These are phyloP conservation scores for Nixonia krombeini DNA, from an alignment of 1,140 invertebrate species.

Conservation along the genomic window DNA sequence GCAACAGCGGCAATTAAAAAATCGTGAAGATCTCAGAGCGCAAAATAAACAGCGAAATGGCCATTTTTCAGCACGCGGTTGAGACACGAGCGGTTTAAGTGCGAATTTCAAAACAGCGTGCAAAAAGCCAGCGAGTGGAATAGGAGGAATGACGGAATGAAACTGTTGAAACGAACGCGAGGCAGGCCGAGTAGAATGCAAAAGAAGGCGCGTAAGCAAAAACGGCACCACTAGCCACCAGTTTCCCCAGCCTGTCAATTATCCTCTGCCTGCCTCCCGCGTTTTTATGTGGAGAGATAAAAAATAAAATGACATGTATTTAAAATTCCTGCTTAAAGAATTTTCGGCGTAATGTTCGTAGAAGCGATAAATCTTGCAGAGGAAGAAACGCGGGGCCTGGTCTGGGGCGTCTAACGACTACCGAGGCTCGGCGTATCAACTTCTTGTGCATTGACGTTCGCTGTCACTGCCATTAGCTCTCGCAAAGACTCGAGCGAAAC, in stretches of 20 bases:
- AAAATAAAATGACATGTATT: constrained; percentile 18
- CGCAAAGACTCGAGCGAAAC: constrained; percentile 33
- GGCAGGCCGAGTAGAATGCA: too few species aligned
- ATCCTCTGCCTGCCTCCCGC: not conserved
- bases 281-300: not conserved
- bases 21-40: too few species aligned
- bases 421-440: not conserved
- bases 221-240: not conserved
- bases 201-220: not conserved
- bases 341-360: not conserved
- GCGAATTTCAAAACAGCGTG: too few species aligned
- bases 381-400: not conserved
- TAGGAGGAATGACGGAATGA: too few species aligned
- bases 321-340: constrained; percentile 22
- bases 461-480: constrained; percentile 49
- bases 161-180: too few species aligned
- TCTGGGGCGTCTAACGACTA: not conserved
- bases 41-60: too few species aligned
- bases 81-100: too few species aligned
- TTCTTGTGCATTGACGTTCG: constrained; percentile 20
- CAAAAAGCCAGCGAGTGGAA: too few species aligned
- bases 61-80: too few species aligned
- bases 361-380: constrained; percentile 32
- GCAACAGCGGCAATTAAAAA: too few species aligned
- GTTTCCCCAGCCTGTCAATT: not conserved